Conservation (phyloP, 2,113 vertebrate species). For the Urocitellus parryii region DNA sequence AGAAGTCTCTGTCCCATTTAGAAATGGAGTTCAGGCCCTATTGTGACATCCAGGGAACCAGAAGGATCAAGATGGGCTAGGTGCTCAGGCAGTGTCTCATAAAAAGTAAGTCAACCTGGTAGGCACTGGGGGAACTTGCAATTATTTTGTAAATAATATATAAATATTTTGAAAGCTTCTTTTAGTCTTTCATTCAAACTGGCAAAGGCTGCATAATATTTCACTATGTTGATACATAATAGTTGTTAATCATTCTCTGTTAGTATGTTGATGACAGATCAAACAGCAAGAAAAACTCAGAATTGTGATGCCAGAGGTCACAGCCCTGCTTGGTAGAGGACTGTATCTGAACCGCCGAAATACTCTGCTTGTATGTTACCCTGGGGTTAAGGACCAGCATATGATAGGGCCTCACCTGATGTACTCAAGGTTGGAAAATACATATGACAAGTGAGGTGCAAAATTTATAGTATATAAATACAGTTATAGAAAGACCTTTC, state of each 20-base stretch:
- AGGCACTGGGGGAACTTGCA: neutral
- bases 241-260: neutral
- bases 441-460: neutral
- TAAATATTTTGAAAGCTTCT: neutral
- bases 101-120: neutral
- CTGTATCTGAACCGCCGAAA: neutral
- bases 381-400: neutral
- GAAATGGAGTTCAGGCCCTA: neutral
- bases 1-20: neutral
- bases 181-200: neutral
- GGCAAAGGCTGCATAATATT: neutral
- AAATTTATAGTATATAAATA: neutral
- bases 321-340: neutral
- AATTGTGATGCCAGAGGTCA: neutral
- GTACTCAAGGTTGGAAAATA: constrained; percentile 30
- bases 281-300: neutral
- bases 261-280: neutral
- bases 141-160: neutral
- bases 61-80: neutral
- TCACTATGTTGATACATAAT: neutral
- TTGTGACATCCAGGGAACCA: neutral
- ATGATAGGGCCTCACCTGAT: neutral
- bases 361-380: neutral
- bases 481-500: neutral
- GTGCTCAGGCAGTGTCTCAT: neutral